These are phyloP conservation scores for Prionchulus punctatus DNA, from an alignment of 2,888 invertebrate genomes.

Conservation along the genomic window DNA sequence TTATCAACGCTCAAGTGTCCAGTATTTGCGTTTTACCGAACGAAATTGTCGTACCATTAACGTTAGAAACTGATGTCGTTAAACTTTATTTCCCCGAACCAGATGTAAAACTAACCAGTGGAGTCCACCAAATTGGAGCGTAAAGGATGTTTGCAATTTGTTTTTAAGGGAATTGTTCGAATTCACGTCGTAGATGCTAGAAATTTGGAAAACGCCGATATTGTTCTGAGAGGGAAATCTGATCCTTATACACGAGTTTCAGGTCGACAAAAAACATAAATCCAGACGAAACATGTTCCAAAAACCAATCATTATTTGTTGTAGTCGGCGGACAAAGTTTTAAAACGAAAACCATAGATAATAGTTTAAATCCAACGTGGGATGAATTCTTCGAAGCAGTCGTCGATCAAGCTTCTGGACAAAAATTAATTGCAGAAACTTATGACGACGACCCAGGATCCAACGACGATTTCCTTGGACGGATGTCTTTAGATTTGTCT, in stretches of 20 bases:
- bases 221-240: slow-evolving; percentile 84
- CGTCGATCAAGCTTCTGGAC: slow-evolving; percentile 23
- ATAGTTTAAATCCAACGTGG: slow-evolving; percentile 87
- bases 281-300: neutral
- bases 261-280: slow-evolving; percentile 28
- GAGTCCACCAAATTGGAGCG: too few relatives aligned
- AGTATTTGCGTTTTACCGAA: slow-evolving; percentile 87
- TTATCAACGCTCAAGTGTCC: slow-evolving; percentile 76
- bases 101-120: slow-evolving; percentile 46
- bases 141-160: neutral
- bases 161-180: slow-evolving; percentile 65
- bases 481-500: slow-evolving; percentile 21
- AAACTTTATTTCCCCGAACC: slow-evolving; percentile 75
- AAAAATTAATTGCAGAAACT: slow-evolving; percentile 48
- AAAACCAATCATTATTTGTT: slow-evolving; percentile 32
- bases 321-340: slow-evolving; percentile 82
- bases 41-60: slow-evolving; percentile 72
- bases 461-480: slow-evolving; percentile 75
- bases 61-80: slow-evolving; percentile 62
- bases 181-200: slow-evolving; percentile 85
- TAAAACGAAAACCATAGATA: slow-evolving; percentile 80
- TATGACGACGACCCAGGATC: slow-evolving; percentile 82
- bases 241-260: slow-evolving; percentile 75
- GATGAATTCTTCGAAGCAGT: slow-evolving; percentile 79
- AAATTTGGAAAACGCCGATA: slow-evolving; percentile 88